Evolutionary conservation across 2,113 vertebrate species (phyloP), one percentile per base, ranked within the genome.

Genomic region (Osmerus mordax): DNA sequence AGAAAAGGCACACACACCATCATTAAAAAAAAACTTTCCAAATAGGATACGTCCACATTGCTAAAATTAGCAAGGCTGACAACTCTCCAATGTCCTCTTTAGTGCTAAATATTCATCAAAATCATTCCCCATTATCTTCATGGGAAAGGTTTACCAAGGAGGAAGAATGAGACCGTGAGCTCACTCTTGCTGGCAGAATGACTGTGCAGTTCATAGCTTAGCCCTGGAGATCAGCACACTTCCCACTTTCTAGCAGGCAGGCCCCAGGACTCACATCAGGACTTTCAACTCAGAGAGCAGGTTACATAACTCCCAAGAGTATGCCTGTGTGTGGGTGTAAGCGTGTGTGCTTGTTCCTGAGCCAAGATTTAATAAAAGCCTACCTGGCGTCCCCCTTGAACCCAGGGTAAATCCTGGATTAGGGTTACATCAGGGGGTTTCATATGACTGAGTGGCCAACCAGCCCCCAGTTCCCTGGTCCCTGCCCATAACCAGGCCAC

Each of bases 321-420:
- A 60, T 72, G 72, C 15, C 53, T 41, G 21, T 7, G 36, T 67
- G 65, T n/a, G 29, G 16, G 28, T 65, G 63, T n/a, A 18, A 7
- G 28, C 41, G 63, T 16, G 25, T 52, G 67, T 56, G 66, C 53
- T 47, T 67, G 19, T 51, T 60, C 51, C 56, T 62, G n/a, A 7
- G 15, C 59, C 14, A 62, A 66, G 82, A 68, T 82, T 81, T 61
- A 67, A 52, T 11, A 4, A 73, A 68, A 84, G 76, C 75, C 84
- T 79, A 81, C 75, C 85, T 78, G 75, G 73, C 58, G 70, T 69
- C 69, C 67, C 58, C 3, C 78, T 76, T 84, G 76, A 89, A 85
- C 78, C 80, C 29, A 16, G 68, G 75, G 63, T 84, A 83, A 85
- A 87, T 83, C 82, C 74, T 72, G 78, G 84, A 85, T 88, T 86